Evolutionary conservation across 2,888 invertebrate genomes (phyloP).

Genomic region (Cantharis rustica): DNA sequence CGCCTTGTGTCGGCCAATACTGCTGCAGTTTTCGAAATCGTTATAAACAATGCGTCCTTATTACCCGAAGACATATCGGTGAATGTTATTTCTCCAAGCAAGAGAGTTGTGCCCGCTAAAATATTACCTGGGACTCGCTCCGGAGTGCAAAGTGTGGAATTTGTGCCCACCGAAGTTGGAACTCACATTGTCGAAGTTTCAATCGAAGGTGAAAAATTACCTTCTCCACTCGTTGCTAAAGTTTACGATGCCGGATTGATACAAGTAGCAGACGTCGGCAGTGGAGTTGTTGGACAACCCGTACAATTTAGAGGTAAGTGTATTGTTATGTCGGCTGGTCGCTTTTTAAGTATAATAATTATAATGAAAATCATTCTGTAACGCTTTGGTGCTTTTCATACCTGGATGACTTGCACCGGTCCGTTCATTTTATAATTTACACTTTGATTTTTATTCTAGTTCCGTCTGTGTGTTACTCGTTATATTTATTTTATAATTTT

Average conservation of each 20-base stretch:
- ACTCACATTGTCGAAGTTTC: slow-evolving; percentile 90
- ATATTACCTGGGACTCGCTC: slow-evolving; percentile 80
- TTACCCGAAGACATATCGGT: slow-evolving; percentile 65
- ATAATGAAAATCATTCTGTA: slow-evolving; percentile 10
- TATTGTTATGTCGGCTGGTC: neutral
- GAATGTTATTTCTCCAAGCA: slow-evolving; percentile 80
- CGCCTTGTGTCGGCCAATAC: slow-evolving; percentile 89
- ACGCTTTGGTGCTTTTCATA: neutral
- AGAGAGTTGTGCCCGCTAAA: slow-evolving; percentile 79
- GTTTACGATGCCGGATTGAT: slow-evolving; percentile 94
- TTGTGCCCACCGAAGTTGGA: slow-evolving; percentile 91
- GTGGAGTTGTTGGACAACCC: slow-evolving; percentile 92
- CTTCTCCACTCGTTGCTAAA: slow-evolving; percentile 89
- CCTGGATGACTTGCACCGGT: neutral
- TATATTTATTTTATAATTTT: neutral
- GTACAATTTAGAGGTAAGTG: slow-evolving; percentile 91
- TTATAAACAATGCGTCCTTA: slow-evolving; percentile 65
- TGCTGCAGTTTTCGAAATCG: slow-evolving; percentile 87
- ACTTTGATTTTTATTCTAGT: neutral
- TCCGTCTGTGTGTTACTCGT: neutral
- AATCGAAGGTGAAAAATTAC: slow-evolving; percentile 87
- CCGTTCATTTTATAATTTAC: neutral
- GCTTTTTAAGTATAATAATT: slow-evolving; percentile 1
- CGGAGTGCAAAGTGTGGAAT: slow-evolving; percentile 83
- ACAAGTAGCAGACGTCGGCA: slow-evolving; percentile 91